These are phyloP conservation scores for Orussus abietinus DNA, from an alignment of 1,140 invertebrate genomes.

Conservation along the genomic window DNA sequence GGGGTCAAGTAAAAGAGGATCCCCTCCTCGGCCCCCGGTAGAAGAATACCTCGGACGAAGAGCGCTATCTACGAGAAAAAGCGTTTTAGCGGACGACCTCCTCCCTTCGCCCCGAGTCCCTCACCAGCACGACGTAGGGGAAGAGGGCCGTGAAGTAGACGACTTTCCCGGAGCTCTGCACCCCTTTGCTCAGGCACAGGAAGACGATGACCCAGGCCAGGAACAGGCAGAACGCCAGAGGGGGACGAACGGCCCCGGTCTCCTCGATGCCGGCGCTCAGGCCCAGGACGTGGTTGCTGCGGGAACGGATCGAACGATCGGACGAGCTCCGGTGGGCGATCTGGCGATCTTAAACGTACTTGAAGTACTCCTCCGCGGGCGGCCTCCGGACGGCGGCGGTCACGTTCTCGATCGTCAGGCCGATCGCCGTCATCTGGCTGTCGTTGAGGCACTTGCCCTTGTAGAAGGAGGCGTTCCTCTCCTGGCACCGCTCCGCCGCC, in stretches of 20 bases:
- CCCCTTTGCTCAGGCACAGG: slow-evolving; percentile 76
- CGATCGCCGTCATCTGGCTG: slow-evolving; percentile 41
- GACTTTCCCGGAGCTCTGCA: slow-evolving; percentile 80
- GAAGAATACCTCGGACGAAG: slow-evolving; percentile 73
- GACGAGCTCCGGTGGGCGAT: too few relatives aligned
- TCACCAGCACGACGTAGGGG: slow-evolving; percentile 79
- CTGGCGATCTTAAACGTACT: slow-evolving; percentile 55
- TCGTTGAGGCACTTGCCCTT: slow-evolving; percentile 53
- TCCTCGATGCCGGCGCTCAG: slow-evolving; percentile 71
- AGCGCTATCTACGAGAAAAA: slow-evolving; percentile 46
- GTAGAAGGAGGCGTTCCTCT: slow-evolving; percentile 66
- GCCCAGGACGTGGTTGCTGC: slow-evolving; percentile 71
- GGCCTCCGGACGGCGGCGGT: slow-evolving; percentile 59
- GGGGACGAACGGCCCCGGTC: slow-evolving; percentile 62
- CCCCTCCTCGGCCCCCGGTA: slow-evolving; percentile 74
- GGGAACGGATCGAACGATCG: slow-evolving; percentile 23
- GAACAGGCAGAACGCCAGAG: slow-evolving; percentile 67
- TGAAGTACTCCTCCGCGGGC: slow-evolving; percentile 82
- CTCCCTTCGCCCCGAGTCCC: too few relatives aligned
- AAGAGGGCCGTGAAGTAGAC: slow-evolving; percentile 84
- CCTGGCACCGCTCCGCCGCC: slow-evolving; percentile 56
- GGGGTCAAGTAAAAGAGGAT: slow-evolving; percentile 84
- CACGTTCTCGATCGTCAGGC: slow-evolving; percentile 41
- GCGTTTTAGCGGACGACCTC: too few relatives aligned
- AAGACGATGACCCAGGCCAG: slow-evolving; percentile 79